Evolutionary conservation across 1,140 invertebrate species (phyloP).

Genomic region (Drosophila truncata): DNA sequence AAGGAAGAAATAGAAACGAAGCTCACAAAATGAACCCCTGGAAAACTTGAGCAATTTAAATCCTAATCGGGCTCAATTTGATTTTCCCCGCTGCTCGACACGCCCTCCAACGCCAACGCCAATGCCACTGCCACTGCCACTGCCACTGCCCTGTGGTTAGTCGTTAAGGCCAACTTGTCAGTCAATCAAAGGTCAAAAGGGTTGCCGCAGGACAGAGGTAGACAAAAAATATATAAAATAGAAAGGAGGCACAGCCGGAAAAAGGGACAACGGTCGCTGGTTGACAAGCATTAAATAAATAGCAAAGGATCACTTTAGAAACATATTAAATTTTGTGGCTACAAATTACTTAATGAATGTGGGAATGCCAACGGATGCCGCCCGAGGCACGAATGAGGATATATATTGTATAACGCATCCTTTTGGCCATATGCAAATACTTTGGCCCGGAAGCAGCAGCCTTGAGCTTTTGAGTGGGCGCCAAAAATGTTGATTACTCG

Average conservation of each 20-base stretch:
- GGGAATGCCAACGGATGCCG: slow-evolving; percentile 37
- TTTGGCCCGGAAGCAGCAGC: slow-evolving; percentile 9
- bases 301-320: slow-evolving; percentile 59
- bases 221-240: not conserved
- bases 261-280: slow-evolving; percentile 44
- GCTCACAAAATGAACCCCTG: slow-evolving; percentile 44
- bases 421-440: slow-evolving; percentile 59
- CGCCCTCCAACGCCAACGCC: not conserved
- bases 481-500: slow-evolving; percentile 61
- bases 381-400: slow-evolving; percentile 14
- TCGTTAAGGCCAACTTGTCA: slow-evolving; percentile 78
- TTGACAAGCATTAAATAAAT: slow-evolving; percentile 75
- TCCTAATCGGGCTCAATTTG: slow-evolving; percentile 62
- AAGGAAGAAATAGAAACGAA: not conserved
- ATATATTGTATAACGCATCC: slow-evolving; percentile 30
- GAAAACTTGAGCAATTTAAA: slow-evolving; percentile 65
- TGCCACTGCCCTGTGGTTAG: slow-evolving; percentile 17
- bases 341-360: slow-evolving; percentile 80
- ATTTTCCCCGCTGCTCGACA: slow-evolving; percentile 17
- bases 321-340: slow-evolving; percentile 81
- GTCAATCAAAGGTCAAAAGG: slow-evolving; percentile 81
- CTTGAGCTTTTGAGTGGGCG: slow-evolving; percentile 45
- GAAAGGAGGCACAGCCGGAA: slow-evolving; percentile 11
- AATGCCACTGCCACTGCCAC: not conserved
- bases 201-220: slow-evolving; percentile 17